A percentile compares a stretch with the other conserved stretches of the same genome.
Evolutionary conservation across 1,140 invertebrate species (phyloP).

Genomic region (Lepidotrigona ventralis): DNA sequence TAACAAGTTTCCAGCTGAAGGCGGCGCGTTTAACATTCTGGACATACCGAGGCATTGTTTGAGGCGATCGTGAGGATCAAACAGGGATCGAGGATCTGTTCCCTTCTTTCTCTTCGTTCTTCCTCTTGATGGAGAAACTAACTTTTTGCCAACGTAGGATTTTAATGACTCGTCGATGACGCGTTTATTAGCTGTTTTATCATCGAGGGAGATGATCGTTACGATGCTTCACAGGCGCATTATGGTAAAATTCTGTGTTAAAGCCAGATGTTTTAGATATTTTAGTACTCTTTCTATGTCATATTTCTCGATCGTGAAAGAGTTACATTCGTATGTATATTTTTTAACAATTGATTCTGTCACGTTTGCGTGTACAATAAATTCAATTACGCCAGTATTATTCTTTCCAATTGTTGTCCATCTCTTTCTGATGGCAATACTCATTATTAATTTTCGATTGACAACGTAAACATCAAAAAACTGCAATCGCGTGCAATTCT

Average conservation of each 20-base stretch:
- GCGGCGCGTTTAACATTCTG: slow-evolving; percentile 33
- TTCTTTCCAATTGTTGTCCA: neutral
- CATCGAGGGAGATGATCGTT: neutral
- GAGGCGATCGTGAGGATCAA: neutral
- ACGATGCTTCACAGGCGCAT: too few relatives aligned
- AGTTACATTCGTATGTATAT: too few relatives aligned
- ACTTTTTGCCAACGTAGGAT: neutral
- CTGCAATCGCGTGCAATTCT: neutral
- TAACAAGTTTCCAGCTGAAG: slow-evolving; percentile 21
- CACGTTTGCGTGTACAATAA: too few relatives aligned
- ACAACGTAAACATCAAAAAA: neutral
- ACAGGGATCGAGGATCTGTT: neutral
- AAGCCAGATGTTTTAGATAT: too few relatives aligned
- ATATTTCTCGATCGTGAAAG: too few relatives aligned
- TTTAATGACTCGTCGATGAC: neutral
- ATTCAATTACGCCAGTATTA: too few relatives aligned
- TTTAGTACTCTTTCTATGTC: too few relatives aligned
- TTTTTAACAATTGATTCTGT: too few relatives aligned
- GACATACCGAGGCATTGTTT: slow-evolving; percentile 19
- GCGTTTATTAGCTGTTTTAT: neutral
- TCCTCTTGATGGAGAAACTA: neutral
- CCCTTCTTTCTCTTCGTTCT: slow-evolving; percentile 3
- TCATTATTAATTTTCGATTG: neutral
- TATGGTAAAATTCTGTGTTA: too few relatives aligned
- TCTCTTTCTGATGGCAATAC: too few relatives aligned